Percentiles rank a stretch among this genome's conserved stretches.
These are phyloP conservation scores for Narcine bancroftii DNA, from an alignment of 2,113 vertebrate genomes.

Conservation along the genomic window DNA sequence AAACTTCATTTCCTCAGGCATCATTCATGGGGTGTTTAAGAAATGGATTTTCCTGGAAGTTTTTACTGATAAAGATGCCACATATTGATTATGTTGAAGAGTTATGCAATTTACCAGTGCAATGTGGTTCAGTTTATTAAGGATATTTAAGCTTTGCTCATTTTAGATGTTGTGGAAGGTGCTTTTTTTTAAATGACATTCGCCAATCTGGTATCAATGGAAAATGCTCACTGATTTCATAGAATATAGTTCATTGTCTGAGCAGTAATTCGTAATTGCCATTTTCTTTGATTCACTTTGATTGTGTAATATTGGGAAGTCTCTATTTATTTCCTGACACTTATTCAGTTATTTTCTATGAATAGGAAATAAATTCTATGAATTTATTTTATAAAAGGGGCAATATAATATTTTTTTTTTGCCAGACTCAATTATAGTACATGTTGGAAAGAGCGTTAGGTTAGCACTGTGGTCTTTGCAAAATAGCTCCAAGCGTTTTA, in stretches of 20 bases:
- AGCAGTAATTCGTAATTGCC: background rate
- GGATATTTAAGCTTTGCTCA: background rate
- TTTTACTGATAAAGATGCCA: background rate
- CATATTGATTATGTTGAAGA: background rate
- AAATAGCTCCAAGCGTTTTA: background rate
- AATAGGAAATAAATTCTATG: background rate
- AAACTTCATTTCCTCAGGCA: background rate
- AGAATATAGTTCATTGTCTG: background rate
- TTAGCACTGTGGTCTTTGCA: background rate
- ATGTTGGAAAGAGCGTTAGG: background rate
- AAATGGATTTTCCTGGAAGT: background rate
- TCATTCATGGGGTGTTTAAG: background rate
- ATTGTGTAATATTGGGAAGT: background rate
- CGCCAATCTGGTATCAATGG: background rate
- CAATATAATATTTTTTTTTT: background rate
- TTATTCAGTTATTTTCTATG: background rate
- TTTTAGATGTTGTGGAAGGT: background rate
- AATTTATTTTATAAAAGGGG: too few species aligned
- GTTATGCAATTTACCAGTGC: background rate
- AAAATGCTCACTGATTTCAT: background rate
- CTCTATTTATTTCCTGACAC: background rate
- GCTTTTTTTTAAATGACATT: background rate
- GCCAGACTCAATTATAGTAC: background rate
- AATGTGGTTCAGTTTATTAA: background rate
- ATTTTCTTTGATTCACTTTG: background rate